Evolutionary conservation across 2,888 invertebrate genomes (phyloP).

Genomic region (Melanostoma mellinum): DNA sequence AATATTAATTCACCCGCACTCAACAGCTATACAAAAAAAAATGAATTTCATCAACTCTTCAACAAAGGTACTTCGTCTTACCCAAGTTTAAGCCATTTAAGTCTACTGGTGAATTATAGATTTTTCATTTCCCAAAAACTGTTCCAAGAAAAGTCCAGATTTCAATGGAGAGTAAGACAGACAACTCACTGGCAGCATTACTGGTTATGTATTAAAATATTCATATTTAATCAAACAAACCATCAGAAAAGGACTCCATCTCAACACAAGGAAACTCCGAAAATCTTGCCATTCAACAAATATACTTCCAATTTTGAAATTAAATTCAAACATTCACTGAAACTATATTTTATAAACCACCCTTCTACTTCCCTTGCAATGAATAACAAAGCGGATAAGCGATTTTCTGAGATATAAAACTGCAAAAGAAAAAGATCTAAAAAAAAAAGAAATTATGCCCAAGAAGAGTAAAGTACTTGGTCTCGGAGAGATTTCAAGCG

Average conservation of each 20-base stretch:
- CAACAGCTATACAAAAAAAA: no score
- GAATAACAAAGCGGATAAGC: constrained; percentile 55
- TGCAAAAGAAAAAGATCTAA: neutral
- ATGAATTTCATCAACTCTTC: no score
- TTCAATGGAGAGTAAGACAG: neutral
- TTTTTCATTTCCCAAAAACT: constrained; percentile 1
- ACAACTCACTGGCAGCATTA: neutral
- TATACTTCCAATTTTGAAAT: constrained; percentile 43
- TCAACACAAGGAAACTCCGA: neutral
- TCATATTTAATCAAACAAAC: constrained; percentile 30
- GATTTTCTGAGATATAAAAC: constrained; percentile 28
- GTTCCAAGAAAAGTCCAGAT: neutral
- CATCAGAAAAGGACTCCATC: constrained; percentile 29
- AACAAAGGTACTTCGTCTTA: no score
- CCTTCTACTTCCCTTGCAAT: constrained; percentile 4
- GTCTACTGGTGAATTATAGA: constrained; percentile 6
- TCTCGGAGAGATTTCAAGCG: constrained; percentile 59
- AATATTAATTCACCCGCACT: no score
- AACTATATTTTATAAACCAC: constrained; percentile 10
- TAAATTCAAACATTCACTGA: constrained; percentile 44
- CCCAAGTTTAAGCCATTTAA: neutral
- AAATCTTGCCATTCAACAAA: constrained; percentile 31
- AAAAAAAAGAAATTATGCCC: constrained; percentile 41
- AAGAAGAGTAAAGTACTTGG: constrained; percentile 56
- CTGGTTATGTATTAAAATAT: constrained; percentile 20